Percentiles rank a stretch among this genome's conserved stretches.
phyloP scores from a whole-genome alignment of 2,888 invertebrate genomes.

The Melipona bicolor region DNA sequence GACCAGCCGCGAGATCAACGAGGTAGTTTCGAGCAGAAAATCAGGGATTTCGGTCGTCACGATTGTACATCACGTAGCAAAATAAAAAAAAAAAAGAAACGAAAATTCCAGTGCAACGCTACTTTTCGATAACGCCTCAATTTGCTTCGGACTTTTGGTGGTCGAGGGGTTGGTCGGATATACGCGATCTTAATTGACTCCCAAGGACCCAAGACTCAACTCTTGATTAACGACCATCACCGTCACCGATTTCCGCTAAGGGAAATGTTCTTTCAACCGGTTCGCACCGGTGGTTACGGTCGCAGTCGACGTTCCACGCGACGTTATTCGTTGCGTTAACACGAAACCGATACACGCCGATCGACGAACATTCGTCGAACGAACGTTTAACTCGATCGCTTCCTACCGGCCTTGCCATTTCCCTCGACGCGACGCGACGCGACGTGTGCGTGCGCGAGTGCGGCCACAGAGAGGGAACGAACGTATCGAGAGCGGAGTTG shows the following conservation, averaged over 20 bases:
- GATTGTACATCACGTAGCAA: no score
- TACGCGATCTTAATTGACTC: conserved; percentile 6
- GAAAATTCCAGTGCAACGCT: no score
- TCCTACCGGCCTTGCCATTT: conserved; percentile 60
- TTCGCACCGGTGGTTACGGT: conserved; percentile 1
- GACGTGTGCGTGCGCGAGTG: conserved; percentile 24
- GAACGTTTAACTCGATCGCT: conserved; percentile 32
- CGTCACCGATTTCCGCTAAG: not conserved
- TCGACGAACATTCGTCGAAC: conserved; percentile 24
- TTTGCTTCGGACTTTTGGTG: not conserved
- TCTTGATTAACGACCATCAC: conserved; percentile 24
- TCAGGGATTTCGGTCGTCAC: no score
- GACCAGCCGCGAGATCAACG: not conserved
- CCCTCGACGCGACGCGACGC: not conserved
- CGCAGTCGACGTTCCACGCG: not conserved
- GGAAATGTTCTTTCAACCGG: not conserved
- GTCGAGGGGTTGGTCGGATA: not conserved
- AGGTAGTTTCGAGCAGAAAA: no score
- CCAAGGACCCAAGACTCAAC: not conserved
- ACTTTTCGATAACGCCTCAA: no score
- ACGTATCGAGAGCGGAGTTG: conserved; percentile 53
- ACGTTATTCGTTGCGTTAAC: conserved; percentile 6
- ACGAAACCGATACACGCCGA: conserved; percentile 11
- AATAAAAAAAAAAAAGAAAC: no score
- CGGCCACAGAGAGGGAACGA: conserved; percentile 37